Conservation (phyloP, 2,797 vertebrate genomes). For the Gephyroberyx darwinii region DNA sequence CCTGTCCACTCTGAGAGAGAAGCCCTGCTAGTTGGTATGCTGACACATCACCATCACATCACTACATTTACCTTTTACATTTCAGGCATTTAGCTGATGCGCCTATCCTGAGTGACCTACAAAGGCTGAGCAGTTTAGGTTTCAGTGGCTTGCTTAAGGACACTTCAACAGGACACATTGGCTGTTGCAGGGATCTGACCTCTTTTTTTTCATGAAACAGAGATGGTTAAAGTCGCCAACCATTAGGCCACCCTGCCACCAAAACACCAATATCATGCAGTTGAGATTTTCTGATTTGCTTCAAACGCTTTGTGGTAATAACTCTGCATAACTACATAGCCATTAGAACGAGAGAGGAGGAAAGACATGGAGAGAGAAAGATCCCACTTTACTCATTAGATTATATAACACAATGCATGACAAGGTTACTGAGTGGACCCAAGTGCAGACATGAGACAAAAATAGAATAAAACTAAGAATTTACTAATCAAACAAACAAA, state of each 20-base stretch:
- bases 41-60: neutral
- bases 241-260: too few relatives aligned
- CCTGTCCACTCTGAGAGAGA: conserved; percentile 86
- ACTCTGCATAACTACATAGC: conserved; percentile 52
- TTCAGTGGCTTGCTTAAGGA: neutral
- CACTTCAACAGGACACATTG: neutral
- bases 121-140: neutral
- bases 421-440: too few relatives aligned
- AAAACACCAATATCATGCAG: neutral
- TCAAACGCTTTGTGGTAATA: conserved; percentile 43
- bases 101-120: neutral
- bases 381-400: conserved; percentile 56
- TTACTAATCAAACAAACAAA: too few relatives aligned
- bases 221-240: too few relatives aligned
- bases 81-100: too few relatives aligned
- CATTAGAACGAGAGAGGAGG: conserved; percentile 40
- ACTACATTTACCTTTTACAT: neutral
- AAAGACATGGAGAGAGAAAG: conserved; percentile 31
- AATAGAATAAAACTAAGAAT: too few relatives aligned
- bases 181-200: neutral
- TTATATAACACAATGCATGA: conserved; percentile 45
- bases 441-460: too few relatives aligned
- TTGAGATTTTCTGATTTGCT: conserved; percentile 36
- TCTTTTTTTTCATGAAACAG: neutral
- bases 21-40: conserved; percentile 85